Base-by-base conservation (phyloP, 2,113 vertebrate species). In the Ivindomyrus marchei region DNA sequence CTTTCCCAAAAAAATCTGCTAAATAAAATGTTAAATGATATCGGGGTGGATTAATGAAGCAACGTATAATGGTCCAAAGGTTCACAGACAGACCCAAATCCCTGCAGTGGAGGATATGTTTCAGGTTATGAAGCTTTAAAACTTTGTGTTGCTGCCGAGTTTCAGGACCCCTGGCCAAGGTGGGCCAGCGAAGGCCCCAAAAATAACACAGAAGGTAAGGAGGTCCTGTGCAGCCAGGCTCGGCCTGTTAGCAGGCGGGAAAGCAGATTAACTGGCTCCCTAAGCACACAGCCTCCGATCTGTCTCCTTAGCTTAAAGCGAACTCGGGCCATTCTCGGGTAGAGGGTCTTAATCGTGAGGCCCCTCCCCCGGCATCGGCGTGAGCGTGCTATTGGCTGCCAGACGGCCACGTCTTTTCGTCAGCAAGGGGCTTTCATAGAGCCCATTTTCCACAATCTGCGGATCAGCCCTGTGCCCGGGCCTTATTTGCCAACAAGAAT, bases 401-500 rank as follows among this genome's bases (percentile, higher is more conserved):
- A 92, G 92, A 91, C 92, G 91, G 91, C 47, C 13, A 83, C 90
- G 93, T 90, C 92, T 93, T 89, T 92, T 91, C 90, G 53, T 47
- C 46, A 90, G 90, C 49, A 36, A 91, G 87, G 90, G 90, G 89
- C 92, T 94, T 93, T 93, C 89, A 87, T 13, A 90, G 94, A 95
- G 93, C 93, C 92, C 91, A 93, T 94, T 94, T 94, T 77, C 92
- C 91, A 85, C 94, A 94, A 94, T 93, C 93, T 92, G 92, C 90
- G 93, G 92, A 93, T 95, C 94, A 93, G 93, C 91, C 90, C 88
- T 39, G 9, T 74, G 45, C 90, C 88, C 36, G 56, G 89, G 49
- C 90, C 56, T 31, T 91, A 92, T 89, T 77, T 93, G 92, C 91
- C 91, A 92, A 90, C 45, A 91, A 92, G 91, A 95, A 94, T 91